Evolutionary conservation across 2,113 vertebrate genomes (phyloP), one percentile per base, ranked within the genome.

Genomic region (Sardina pilchardus): DNA sequence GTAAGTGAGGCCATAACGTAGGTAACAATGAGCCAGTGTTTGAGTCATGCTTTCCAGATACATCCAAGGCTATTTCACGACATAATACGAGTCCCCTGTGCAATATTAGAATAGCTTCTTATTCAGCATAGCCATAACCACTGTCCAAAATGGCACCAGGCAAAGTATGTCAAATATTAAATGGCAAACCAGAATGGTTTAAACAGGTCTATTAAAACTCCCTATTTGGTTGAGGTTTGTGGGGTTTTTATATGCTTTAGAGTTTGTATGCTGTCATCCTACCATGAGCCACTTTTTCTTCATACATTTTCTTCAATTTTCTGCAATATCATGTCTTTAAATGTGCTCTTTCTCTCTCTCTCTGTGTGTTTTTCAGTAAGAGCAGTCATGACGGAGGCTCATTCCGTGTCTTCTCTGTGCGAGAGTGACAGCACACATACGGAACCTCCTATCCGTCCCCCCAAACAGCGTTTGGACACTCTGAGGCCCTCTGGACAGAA

Each of bases 371-470:
- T 92, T 91, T 17, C 91, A 96, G 95, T 90, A 94, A 93, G 89
- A 92, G 91, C 89, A 93, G 91, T 89, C 81, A 85, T 59, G 94
- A 95, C 4, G 95, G 95, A 34, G 91, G 90, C 39, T 94, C 95
- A 6, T 95, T 95, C 90, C 92, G 94, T 47, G 84, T 95, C 78
- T 95, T 96, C 42, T 81, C 93, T 6, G 94, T 94, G 84, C 92
- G 93, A 90, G 90, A 92, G 92, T 95, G 93, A 95, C 82, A 44
- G 34, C 16, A 36, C 0, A 39, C 19, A 8, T 39, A 34, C 48
- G 45, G 82, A 34, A 67, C 84, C 47, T 7, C 83, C 47, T 7
- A 81, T 43, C 81, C 42, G 82, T 24, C 88, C 63, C 63, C 56
- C 71, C 26, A 34, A 36, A 78, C 26, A 36, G 63, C 2, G 63